phyloP scores from a whole-genome alignment of 2,797 vertebrate species.

The Pseudotriccus pelzelni region DNA sequence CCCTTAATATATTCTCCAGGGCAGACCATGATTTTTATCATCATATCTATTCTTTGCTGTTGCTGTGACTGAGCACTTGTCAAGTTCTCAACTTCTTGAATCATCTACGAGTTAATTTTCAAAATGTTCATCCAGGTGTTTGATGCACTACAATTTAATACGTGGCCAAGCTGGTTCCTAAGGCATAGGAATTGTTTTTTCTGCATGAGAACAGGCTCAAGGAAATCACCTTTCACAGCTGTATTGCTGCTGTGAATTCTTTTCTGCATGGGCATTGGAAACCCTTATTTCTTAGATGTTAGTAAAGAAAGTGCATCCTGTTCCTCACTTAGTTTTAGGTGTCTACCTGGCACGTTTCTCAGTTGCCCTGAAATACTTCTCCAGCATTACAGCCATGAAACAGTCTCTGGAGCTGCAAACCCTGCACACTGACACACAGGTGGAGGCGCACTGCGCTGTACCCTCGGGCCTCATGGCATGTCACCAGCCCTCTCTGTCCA shows the following conservation, averaged over 20 bases:
- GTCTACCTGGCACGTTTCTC: background rate
- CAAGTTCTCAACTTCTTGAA: background rate
- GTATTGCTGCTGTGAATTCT: background rate
- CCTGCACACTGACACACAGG: fast-evolving
- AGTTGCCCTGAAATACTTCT: background rate
- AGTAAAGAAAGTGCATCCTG: background rate
- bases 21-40: background rate
- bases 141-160: background rate
- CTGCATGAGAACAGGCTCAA: background rate
- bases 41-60: background rate
- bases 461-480: background rate
- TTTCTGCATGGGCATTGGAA: background rate
- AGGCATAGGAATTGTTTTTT: background rate
- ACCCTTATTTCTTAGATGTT: background rate
- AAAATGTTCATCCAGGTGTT: background rate
- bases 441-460: fast-evolving
- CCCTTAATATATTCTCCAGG: background rate
- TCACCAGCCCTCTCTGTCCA: background rate
- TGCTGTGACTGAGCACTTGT: background rate
- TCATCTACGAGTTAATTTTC: background rate
- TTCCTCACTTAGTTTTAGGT: background rate
- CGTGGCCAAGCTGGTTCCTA: fast-evolving
- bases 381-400: background rate
- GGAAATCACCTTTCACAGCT: background rate
- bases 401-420: background rate